Base-by-base conservation (phyloP, 2,797 vertebrate genomes). In the Emys orbicularis region DNA sequence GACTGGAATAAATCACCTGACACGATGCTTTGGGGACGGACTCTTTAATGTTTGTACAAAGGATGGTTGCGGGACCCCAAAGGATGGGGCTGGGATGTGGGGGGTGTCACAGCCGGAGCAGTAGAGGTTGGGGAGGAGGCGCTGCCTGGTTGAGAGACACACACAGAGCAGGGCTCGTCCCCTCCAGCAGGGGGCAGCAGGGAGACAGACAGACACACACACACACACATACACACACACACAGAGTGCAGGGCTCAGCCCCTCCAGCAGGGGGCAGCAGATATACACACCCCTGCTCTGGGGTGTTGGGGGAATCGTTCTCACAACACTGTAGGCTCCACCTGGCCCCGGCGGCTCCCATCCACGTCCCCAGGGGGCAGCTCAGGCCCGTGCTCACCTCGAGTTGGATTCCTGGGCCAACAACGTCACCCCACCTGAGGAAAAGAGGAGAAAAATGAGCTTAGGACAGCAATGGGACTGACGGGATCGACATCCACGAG, bases 21-120 rank as follows among this genome's bases (percentile, higher is more conserved):
- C n/a, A n/a, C n/a, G n/a, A n/a, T n/a, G n/a, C n/a, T n/a, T n/a
- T n/a, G n/a, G n/a, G n/a, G n/a, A n/a, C n/a, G n/a, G n/a, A n/a
- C n/a, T n/a, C n/a, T n/a, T n/a, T n/a, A n/a, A n/a, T n/a, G n/a
- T n/a, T n/a, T n/a, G n/a, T n/a, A n/a, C n/a, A n/a, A n/a, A n/a
- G n/a, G n/a, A n/a, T 0, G 2, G 21, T 9, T 3, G 34, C 1
- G 4, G 61, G 18, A 15, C 31, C 31, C 59, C 59, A 34, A n/a
- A 37, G 31, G 34, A 15, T n/a, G 34, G 61, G 16, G 18, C 61
- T 5, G 61, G 61, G 61, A 37, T 68, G 18, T n/a, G 57, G 25
- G 61, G 34, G 61, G 8, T 21, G 34, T 68, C 34, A n/a, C 34
- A 21, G 29, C 61, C 16, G 2, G 8, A 37, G 59, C 31, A 31